Evolutionary conservation across 2,888 invertebrate species (phyloP), one percentile per base, ranked within the genome.

Genomic region (Heliconius charithonia): DNA sequence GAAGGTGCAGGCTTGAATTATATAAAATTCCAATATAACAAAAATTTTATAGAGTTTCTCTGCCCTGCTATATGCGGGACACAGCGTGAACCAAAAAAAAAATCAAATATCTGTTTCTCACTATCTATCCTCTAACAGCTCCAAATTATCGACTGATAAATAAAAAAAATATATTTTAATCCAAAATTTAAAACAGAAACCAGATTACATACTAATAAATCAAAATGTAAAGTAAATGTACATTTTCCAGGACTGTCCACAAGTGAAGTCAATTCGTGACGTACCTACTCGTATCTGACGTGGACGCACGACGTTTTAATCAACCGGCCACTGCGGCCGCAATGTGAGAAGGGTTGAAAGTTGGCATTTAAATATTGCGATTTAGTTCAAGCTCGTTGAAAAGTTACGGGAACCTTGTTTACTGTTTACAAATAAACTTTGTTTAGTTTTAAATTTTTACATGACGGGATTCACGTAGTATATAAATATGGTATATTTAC

Each of bases 251-350:
- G 13, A 29, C 41, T 63, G 13, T 25, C 51, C 41, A 45, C 27
- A 45, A 63, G 25, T 45, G 45, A 27, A 74, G 63, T 63, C 74
- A 41, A 74, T 63, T 63, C 22, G 4, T 41, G 41, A 74, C 51
- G 4, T 7, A 51, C 41, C 25, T 29, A 41, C 19, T 62, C 63
- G 63, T 74, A 74, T 74, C 63, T 74, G 74, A 74, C 63, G 63
- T 41, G 25, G 74, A 65, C 72, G 71, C n/a, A 27, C 51, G 72
- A 72, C 77, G 72, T 45, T 70, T 65, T 77, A 77, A 77, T 77
- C 72, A 77, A 72, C 77, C n/a, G 25, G 69, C 51, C 45, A 7
- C 77, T 65, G 65, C 66, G 63, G 32, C 72, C 72, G 66, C 77
- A 63, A 25, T 45, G 37, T 72, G 65, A 77, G 66, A 62, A 72